phyloP scores from a whole-genome alignment of 2,797 vertebrate species.

The Saxicola maurus region DNA sequence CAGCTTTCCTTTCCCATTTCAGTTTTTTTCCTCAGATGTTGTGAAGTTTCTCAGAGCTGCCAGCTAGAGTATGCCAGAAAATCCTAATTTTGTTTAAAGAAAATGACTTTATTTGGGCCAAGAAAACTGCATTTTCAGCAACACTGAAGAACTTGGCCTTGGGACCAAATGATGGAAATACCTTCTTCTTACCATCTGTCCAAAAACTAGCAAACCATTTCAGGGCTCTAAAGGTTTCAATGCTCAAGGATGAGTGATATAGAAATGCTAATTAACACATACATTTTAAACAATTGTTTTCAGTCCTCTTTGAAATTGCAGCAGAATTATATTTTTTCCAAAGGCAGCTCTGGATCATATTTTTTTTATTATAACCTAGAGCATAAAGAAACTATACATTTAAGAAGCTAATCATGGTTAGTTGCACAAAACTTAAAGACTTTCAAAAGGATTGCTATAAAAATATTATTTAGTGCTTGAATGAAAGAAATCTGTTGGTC shows the following conservation, averaged over 20 bases:
- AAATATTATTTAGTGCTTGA: not conserved
- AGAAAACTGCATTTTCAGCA: conserved; percentile 8
- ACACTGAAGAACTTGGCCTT: not conserved
- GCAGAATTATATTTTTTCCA: not conserved
- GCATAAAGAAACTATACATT: not conserved
- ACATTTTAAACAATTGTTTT: not conserved
- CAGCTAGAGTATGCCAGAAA: not conserved
- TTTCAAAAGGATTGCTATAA: not conserved
- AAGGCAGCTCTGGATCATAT: not conserved
- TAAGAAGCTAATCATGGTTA: not conserved
- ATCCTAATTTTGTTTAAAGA: not conserved
- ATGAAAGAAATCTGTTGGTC: not conserved
- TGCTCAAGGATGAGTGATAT: not conserved
- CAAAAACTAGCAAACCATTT: not conserved
- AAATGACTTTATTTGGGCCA: not conserved
- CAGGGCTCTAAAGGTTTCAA: not conserved
- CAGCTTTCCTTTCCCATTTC: not conserved
- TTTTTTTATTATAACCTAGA: not conserved
- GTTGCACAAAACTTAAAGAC: not conserved
- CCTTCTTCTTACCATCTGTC: not conserved
- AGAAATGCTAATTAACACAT: not conserved
- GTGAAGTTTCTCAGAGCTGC: conserved; percentile 1
- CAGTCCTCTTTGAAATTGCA: not conserved
- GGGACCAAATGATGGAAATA: not conserved
- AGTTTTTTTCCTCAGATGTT: not conserved